These are phyloP conservation scores for Celastrina argiolus DNA, from an alignment of 2,888 invertebrate genomes.

Conservation along the genomic window DNA sequence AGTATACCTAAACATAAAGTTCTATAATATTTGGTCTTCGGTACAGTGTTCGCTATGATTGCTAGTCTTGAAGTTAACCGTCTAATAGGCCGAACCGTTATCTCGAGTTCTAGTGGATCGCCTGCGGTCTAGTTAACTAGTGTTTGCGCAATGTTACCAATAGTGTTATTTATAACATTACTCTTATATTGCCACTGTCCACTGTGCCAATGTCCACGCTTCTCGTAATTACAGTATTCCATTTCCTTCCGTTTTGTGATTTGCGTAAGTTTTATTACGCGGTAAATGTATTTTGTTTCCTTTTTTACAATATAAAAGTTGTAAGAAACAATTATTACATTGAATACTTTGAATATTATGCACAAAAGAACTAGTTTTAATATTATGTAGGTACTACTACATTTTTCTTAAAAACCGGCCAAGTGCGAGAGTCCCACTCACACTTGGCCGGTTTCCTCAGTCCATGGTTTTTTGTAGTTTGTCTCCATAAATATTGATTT, in stretches of 20 bases:
- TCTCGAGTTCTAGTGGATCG: constrained; percentile 31
- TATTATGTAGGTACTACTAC: too few relatives aligned
- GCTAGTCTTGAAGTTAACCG: constrained; percentile 32
- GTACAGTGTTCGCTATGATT: constrained; percentile 17
- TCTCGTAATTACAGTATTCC: not conserved
- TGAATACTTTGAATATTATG: not conserved
- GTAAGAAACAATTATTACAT: not conserved
- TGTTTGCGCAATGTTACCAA: constrained; percentile 32
- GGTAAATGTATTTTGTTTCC: not conserved
- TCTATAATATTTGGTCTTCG: not conserved
- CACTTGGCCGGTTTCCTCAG: too few relatives aligned
- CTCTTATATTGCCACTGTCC: constrained; percentile 24
- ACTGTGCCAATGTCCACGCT: constrained; percentile 14
- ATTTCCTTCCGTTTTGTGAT: constrained; percentile 12
- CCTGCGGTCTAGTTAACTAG: constrained; percentile 31
- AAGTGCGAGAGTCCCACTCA: too few relatives aligned
- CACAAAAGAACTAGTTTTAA: not conserved
- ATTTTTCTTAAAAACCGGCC: too few relatives aligned
- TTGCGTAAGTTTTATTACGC: constrained; percentile 10
- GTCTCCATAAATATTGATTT: too few relatives aligned
- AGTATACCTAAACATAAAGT: not conserved
- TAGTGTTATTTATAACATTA: constrained; percentile 5
- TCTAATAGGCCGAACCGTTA: constrained; percentile 31
- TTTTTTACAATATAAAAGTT: not conserved
- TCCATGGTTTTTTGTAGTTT: too few relatives aligned